A percentile compares a stretch with the other conserved stretches of the same genome.
These are phyloP conservation scores for Temnothorax rugatulus DNA, from an alignment of 2,888 invertebrate genomes.

Conservation along the genomic window DNA sequence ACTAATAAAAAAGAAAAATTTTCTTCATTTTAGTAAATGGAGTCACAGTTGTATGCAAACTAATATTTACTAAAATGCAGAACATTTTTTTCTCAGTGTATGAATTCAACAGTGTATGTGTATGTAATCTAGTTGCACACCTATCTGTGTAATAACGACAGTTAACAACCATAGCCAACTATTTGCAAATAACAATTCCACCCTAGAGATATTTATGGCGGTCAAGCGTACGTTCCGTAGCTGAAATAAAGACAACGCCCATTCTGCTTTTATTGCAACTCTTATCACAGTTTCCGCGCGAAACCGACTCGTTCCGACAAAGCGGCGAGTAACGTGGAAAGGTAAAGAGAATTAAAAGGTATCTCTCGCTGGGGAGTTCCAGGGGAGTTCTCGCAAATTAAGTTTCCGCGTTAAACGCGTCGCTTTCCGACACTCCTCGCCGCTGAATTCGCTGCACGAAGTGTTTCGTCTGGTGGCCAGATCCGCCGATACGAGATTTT, in stretches of 20 bases:
- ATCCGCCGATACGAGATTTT: slow-evolving; percentile 26
- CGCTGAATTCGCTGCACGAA: slow-evolving; percentile 29
- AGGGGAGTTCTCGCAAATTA: slow-evolving; percentile 38
- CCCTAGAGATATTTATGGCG: background rate
- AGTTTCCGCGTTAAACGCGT: slow-evolving; percentile 42
- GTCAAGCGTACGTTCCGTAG: background rate
- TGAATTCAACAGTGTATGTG: too few relatives aligned
- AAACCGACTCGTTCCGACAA: slow-evolving; percentile 5
- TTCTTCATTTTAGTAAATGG: too few relatives aligned
- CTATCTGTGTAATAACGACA: background rate
- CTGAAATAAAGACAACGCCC: slow-evolving; percentile 12
- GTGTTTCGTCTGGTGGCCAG: background rate
- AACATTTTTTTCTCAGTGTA: too few relatives aligned
- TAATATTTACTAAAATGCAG: too few relatives aligned
- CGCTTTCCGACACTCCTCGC: slow-evolving; percentile 8
- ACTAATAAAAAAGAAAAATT: too few relatives aligned
- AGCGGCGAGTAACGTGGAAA: background rate
- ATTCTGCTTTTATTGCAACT: slow-evolving; percentile 15
- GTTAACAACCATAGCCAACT: background rate
- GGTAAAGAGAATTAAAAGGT: slow-evolving; percentile 45
- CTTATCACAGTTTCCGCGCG: slow-evolving; percentile 18
- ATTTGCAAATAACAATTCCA: slow-evolving; percentile 4
- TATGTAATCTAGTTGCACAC: too few relatives aligned
- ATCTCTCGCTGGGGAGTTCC: background rate
- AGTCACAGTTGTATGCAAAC: too few relatives aligned